Conservation (phyloP, 1,140 invertebrate species). For the Drosophila tani region DNA sequence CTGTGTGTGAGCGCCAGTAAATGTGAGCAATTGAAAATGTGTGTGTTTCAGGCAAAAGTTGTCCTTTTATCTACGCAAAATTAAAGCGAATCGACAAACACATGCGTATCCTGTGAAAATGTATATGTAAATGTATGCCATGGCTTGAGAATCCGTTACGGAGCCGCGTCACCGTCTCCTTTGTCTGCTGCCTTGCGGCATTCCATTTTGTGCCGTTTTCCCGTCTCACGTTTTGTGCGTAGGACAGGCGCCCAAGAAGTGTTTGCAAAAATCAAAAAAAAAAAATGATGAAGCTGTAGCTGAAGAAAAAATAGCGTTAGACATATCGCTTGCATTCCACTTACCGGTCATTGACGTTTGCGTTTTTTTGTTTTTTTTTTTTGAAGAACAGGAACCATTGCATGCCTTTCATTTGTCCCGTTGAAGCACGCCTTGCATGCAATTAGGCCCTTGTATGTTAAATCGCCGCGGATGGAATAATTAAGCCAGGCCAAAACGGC, state of each 20-base stretch:
- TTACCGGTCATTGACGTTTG: constrained; percentile 75
- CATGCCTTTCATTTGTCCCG: constrained; percentile 38
- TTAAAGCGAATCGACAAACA: constrained; percentile 36
- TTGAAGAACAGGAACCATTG: constrained; percentile 21
- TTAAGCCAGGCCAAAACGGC: constrained; percentile 11
- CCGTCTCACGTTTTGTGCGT: constrained; percentile 7
- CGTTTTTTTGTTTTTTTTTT: constrained; percentile 41
- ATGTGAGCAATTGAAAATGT: constrained; percentile 59
- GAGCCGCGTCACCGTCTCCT: constrained; percentile 39
- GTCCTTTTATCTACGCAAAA: constrained; percentile 50
- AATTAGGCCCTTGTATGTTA: constrained; percentile 54
- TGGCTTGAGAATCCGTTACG: constrained; percentile 26
- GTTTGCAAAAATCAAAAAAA: constrained; percentile 11
- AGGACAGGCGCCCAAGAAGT: constrained; percentile 27
- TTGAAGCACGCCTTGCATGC: constrained; percentile 43
- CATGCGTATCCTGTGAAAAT: constrained; percentile 15
- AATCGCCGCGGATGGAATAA: constrained; percentile 54
- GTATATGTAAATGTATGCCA: constrained; percentile 41
- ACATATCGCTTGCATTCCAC: constrained; percentile 49
- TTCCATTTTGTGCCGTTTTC: constrained; percentile 24
- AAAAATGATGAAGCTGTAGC: background rate
- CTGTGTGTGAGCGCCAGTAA: constrained; percentile 28
- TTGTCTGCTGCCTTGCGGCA: constrained; percentile 51
- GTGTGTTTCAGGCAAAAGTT: constrained; percentile 47
- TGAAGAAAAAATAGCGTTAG: constrained; percentile 16